Base-by-base conservation (phyloP, 2,113 vertebrate species). In the Xiphophorus maculatus region DNA sequence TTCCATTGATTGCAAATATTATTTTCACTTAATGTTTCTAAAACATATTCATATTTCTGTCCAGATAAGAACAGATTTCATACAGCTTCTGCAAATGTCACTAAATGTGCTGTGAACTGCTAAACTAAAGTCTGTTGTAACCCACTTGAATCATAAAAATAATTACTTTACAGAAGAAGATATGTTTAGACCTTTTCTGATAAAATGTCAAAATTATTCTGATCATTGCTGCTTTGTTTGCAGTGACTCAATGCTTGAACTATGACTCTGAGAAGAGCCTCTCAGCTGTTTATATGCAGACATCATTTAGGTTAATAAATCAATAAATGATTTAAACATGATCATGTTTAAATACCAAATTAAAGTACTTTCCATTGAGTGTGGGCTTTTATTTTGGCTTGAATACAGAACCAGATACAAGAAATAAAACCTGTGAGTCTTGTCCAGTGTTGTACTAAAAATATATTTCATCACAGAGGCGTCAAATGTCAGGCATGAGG, bases 351-450 rank as follows among this genome's bases (percentile, higher is more conserved):
- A 37, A 61, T n/a, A 35, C 11, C 17, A 71, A 60, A 71, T 61
- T 12, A 60, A 69, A 42, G 44, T 28, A 69, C 66, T 68, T 28
- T 69, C 17, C 66, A 51, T 14, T 30, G 66, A 51, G 14, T 48
- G 66, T 69, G 66, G 42, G 12, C 44, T 48, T 17, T 5, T n/a
- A 1, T n/a, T 54, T 58, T 58, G 22, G 8, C 51, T 25, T 58
- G 25, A 58, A 25, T 17, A 58, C 22, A 25, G 5, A 10, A 58
- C 51, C 51, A n/a, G 7, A 58, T n/a, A 58, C 51, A 58, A n/a
- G 7, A 58, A 58, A 6, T 58, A 58, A 25, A 19, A 58, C 9
- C 25, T 3, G n/a, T 44, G 66, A n/a, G 44, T 27, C 66, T 32
- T 29, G 3, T 17, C 44, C 1, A 48, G 15, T 54, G 22, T 48